Percentiles rank a stretch among this genome's conserved stretches.
These are phyloP conservation scores for Scaptomyza parva DNA, from an alignment of 2,888 invertebrate species.

Conservation along the genomic window DNA sequence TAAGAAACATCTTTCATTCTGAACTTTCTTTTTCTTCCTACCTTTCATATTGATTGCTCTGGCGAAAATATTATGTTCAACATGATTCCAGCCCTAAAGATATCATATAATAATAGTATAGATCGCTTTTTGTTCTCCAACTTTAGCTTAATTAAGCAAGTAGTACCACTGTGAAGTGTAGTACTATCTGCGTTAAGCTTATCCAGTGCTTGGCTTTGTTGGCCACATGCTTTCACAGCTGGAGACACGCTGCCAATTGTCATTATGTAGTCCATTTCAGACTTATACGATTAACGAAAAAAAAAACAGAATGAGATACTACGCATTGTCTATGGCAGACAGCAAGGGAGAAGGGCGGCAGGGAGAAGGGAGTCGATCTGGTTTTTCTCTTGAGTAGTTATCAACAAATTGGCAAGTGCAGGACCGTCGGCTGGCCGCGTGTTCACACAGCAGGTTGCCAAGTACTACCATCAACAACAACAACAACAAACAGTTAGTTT, in stretches of 20 bases:
- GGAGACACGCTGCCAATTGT: conserved; percentile 32
- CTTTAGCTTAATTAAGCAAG: background rate
- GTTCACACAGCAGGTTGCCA: conserved; percentile 70
- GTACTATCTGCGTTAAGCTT: conserved; percentile 24
- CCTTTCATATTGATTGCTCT: too few species aligned
- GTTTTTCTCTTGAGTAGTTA: conserved; percentile 67
- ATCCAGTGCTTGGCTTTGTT: conserved; percentile 27
- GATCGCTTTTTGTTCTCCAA: background rate
- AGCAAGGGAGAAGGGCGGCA: background rate
- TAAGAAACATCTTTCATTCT: too few species aligned
- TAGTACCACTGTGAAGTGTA: background rate
- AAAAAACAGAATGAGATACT: background rate
- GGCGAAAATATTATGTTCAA: too few species aligned
- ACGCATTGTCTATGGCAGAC: conserved; percentile 8
- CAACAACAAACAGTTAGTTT: background rate
- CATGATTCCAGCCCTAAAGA: too few species aligned
- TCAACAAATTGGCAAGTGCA: conserved; percentile 76
- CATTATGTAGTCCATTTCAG: conserved; percentile 22
- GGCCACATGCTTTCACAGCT: conserved; percentile 39
- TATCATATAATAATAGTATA: too few species aligned
- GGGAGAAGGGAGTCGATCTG: conserved; percentile 21
- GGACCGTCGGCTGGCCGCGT: conserved; percentile 58
- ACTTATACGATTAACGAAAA: background rate
- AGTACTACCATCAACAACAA: background rate
- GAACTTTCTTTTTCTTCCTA: too few species aligned